A percentile compares a stretch with the other conserved stretches of the same genome.
Conservation (phyloP, 2,797 vertebrate genomes). For the Scarus forsteni region DNA sequence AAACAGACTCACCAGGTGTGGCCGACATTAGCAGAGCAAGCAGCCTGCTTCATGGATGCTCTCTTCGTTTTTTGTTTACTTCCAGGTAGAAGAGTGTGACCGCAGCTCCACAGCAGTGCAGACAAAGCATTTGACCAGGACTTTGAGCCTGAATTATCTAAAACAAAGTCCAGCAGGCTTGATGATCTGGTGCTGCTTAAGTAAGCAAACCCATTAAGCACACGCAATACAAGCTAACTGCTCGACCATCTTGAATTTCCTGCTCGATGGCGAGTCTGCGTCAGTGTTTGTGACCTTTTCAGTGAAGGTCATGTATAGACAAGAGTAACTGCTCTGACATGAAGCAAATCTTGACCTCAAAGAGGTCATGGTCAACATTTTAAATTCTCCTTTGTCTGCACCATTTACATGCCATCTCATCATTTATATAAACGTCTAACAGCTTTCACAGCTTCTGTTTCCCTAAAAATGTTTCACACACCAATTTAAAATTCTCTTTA, state of each 20-base stretch:
- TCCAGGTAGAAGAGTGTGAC: too few relatives aligned
- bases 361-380: slow-evolving; percentile 61
- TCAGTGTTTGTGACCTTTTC: slow-evolving; percentile 27
- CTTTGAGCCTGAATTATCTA: too few relatives aligned
- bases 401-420: not conserved
- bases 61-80: too few relatives aligned
- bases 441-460: slow-evolving; percentile 50
- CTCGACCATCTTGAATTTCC: not conserved
- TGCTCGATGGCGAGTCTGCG: not conserved
- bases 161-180: too few relatives aligned
- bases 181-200: too few relatives aligned
- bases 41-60: too few relatives aligned
- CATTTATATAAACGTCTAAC: slow-evolving; percentile 11
- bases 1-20: too few relatives aligned
- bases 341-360: slow-evolving; percentile 59
- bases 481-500: slow-evolving; percentile 28
- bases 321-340: slow-evolving; percentile 22
- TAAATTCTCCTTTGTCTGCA: slow-evolving; percentile 7
- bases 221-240: too few relatives aligned
- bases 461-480: slow-evolving; percentile 17
- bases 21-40: too few relatives aligned
- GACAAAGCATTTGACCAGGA: too few relatives aligned
- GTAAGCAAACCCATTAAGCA: too few relatives aligned
- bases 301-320: slow-evolving; percentile 28
- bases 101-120: too few relatives aligned